These are phyloP conservation scores for Anolis sagrei DNA, from an alignment of 2,113 vertebrate genomes.

Conservation along the genomic window DNA sequence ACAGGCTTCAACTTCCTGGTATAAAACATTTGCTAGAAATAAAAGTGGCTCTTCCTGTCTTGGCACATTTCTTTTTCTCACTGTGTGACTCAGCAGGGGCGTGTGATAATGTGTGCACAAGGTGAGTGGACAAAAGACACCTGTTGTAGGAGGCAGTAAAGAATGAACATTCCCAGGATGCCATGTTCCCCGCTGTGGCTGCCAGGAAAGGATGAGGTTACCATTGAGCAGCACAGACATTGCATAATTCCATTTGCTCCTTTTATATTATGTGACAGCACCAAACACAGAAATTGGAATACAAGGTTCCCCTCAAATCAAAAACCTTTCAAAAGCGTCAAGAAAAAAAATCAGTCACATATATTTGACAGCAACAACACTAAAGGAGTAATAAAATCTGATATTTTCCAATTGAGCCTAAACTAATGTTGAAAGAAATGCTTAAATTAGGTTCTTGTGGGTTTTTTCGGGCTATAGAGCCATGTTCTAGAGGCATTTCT, in stretches of 20 bases:
- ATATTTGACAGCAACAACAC: background rate
- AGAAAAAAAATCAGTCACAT: background rate
- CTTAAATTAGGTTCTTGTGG: slow-evolving; percentile 16
- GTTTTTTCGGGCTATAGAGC: no score
- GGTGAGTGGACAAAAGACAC: slow-evolving; percentile 68
- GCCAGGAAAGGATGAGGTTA: slow-evolving; percentile 40
- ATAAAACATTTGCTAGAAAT: slow-evolving; percentile 20
- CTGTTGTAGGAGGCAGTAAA: slow-evolving; percentile 71
- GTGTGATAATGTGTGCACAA: slow-evolving; percentile 35
- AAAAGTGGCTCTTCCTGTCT: slow-evolving; percentile 30
- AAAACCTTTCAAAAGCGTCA: background rate
- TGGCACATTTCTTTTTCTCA: slow-evolving; percentile 29
- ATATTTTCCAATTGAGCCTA: background rate
- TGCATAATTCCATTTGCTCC: slow-evolving; percentile 36
- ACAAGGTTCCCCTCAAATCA: background rate
- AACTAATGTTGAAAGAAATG: background rate
- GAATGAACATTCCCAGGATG: slow-evolving; percentile 63
- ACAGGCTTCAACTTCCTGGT: background rate
- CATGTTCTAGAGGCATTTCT: no score
- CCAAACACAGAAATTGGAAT: no score
- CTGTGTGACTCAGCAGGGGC: slow-evolving; percentile 49
- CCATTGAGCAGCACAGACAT: background rate
- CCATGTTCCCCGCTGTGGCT: slow-evolving; percentile 61
- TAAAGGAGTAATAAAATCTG: background rate
- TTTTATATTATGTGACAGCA: slow-evolving; percentile 25